Percentiles rank a stretch among this genome's conserved stretches.
phyloP scores from a whole-genome alignment of 2,797 vertebrate species.

The Toxotes lorentzi region DNA sequence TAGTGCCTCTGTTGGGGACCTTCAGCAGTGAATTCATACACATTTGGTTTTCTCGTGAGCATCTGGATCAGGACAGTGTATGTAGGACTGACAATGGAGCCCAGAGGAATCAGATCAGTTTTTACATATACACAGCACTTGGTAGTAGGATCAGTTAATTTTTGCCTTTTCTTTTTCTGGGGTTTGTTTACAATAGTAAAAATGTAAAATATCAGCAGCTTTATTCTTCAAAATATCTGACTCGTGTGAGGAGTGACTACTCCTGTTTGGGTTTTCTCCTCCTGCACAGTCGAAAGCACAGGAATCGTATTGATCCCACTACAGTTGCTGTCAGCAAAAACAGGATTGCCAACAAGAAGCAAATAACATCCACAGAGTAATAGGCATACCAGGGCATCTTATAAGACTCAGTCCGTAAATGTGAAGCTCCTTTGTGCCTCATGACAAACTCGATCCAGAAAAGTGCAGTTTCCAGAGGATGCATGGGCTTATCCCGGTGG shows the following conservation, averaged over 20 bases:
- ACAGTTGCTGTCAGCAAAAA: conserved; percentile 44
- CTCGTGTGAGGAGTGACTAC: conserved; percentile 40
- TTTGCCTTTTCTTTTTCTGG: not conserved
- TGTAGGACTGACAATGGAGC: not conserved
- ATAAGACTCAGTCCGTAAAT: conserved; percentile 81
- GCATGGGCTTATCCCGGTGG: conserved; percentile 76
- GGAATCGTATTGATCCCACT: conserved; percentile 51
- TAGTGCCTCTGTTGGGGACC: not conserved
- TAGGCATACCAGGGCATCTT: conserved; percentile 83
- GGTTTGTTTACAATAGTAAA: not conserved
- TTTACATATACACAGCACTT: not conserved
- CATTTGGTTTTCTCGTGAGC: not conserved
- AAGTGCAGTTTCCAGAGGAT: conserved; percentile 75
- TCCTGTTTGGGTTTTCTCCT: conserved; percentile 79
- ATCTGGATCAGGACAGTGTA: not conserved
- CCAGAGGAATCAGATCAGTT: not conserved
- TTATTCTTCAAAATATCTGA: not conserved
- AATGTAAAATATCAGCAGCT: not conserved
- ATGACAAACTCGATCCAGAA: conserved; percentile 85
- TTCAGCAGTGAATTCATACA: not conserved
- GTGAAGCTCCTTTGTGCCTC: conserved; percentile 80
- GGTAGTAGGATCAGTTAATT: not conserved
- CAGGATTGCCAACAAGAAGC: conserved; percentile 58
- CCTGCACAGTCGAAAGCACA: conserved; percentile 72
- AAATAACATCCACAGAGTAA: conserved; percentile 79